Evolutionary conservation across 2,888 invertebrate genomes (phyloP), one percentile per base, ranked within the genome.

Genomic region (Drosophila buzzatii): DNA sequence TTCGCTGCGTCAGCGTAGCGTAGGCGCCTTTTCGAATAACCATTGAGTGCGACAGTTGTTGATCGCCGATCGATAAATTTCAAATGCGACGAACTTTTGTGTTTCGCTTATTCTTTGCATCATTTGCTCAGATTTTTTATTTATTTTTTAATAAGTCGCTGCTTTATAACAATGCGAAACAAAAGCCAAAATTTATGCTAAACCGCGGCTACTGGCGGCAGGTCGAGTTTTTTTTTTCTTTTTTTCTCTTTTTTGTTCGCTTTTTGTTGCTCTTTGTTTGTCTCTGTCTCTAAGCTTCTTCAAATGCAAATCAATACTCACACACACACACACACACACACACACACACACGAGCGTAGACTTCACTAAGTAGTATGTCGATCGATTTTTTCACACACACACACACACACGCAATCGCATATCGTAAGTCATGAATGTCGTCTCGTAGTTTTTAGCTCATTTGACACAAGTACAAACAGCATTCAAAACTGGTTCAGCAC

Each of bases 101-200:
- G 18, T 35, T 20, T 31, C 20, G 8, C 23, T 23, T 33, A 8
- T 20, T n/a, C n/a, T n/a, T 39, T 16, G 10, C 23, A 20, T 23
- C 18, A 27, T 39, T 64, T 9, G 16, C 23, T 39, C 27, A 14
- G 23, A 2, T 45, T 60, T 55, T 63, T 70, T 60, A 55, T 45
- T 49, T 44, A 4, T 60, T 70, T 63, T 23, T 47, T 45, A 59
- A 56, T 61, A 65, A 64, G 68, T 53, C 51, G 62, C 35, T 53
- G 5, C 49, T 47, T 45, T 53, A 45, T 66, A 73, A 69, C 81
- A 81, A 79, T 75, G 60, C 61, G 52, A 57, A 77, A 85, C 56
- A 79, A 82, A 77, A 79, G 14, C 51, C 56, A 45, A 83, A 88
- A 86, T 88, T 86, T 85, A 84, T 84, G 81, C 84, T 63, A 84